Base-by-base conservation (phyloP, 2,113 vertebrate species). In the Puma concolor region DNA sequence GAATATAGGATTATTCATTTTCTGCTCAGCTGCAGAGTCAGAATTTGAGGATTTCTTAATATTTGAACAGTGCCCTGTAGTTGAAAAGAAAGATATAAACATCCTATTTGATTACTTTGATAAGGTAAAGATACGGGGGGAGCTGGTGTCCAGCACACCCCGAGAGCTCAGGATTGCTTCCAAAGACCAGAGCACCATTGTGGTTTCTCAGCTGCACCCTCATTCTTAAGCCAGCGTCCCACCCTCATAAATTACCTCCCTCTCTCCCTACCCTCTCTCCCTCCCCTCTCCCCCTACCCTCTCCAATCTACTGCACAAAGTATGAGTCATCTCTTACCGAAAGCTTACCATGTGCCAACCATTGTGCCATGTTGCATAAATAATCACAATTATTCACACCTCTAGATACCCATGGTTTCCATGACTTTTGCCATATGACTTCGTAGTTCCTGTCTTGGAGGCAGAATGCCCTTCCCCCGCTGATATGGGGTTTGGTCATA, bases 11-110 rank as follows among this genome's bases (percentile, higher is more conserved):
- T 89, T 97, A 94, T 94, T 95, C 79, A 91, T 74, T 81, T 77
- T 91, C 38, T 74, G 31, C 36, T 90, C 69, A 96, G 71, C 81
- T 74, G 44, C 27, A 48, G 66, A 86, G n/a, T 81, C 63, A 92
- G 80, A 95, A 77, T 88, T 81, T 77, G n/a, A 90, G 90, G 23
- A 44, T 94, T 85, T 92, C 69, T 96, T 81, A 67, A 90, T 97
- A 93, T 91, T 89, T 92, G 41, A 97, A 36, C 8, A 93, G 74
- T 33, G 21, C 7, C 23, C 38, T 95, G 2, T 60, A 67, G 23
- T 77, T 84, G 50, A 67, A 92, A 85, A 72, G n/a, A 96, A 66
- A 64, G 64, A 76, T 21, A 52, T 5, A 92, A 81, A 77, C 19
- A n/a, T 50, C n/a, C 11, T 50, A 48, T 84, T 81, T 38, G 7